Conservation (phyloP, 2,797 vertebrate species). For the Manis javanica region DNA sequence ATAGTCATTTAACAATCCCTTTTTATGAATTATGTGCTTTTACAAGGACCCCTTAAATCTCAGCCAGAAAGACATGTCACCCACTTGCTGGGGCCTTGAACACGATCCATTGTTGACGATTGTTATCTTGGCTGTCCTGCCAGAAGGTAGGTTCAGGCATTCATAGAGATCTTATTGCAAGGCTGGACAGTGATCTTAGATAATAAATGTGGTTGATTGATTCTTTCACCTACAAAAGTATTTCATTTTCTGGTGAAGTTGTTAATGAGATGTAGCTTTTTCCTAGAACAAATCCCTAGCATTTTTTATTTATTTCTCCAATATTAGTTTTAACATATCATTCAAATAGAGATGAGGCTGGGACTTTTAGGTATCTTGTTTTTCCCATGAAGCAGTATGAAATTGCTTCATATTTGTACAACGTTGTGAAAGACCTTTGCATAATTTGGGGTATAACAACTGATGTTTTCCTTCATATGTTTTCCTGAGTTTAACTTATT, state of each 20-base stretch:
- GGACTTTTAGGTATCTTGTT: background rate
- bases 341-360: background rate
- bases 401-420: background rate
- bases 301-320: conserved; percentile 39
- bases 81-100: background rate
- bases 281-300: background rate
- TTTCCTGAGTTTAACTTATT: conserved; percentile 48
- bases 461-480: conserved; percentile 38
- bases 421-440: background rate
- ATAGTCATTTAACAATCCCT: background rate
- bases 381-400: background rate
- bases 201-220: background rate
- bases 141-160: background rate
- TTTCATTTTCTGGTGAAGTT: conserved; percentile 34
- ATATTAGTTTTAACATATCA: background rate
- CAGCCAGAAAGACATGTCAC: background rate
- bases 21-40: conserved; percentile 9
- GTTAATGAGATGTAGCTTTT: background rate
- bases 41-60: background rate
- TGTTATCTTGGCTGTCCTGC: background rate
- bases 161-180: background rate
- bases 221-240: background rate
- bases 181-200: background rate
- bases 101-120: background rate
- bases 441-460: background rate